Base-by-base conservation (phyloP, 1,140 invertebrate species). In the Cecropterus lyciades region DNA sequence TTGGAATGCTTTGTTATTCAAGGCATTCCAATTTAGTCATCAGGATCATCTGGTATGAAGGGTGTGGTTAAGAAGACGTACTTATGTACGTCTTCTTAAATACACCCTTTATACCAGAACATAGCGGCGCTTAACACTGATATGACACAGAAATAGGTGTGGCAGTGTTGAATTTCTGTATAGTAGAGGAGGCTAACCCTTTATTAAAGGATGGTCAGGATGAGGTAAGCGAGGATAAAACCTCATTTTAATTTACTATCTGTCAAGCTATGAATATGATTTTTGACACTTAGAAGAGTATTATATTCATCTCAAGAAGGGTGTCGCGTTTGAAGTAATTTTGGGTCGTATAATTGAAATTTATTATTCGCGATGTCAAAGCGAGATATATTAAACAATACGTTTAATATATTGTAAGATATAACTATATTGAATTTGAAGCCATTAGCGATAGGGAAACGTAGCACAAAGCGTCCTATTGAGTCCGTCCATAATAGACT, bases 401-500 rank as follows among this genome's bases (percentile, higher is more conserved):
- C n/a, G n/a, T 15, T 33, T 33, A 15, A 52, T 52, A 52, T 15
- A 27, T 14, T 53, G n/a, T 33, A 52, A 33, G 49, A 14, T 53
- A n/a, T 33, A 52, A 51, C 24, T 14, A 37, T 53, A 53, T 53
- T 53, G 33, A 53, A 17, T 24, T 15, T 53, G 10, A 15, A 33
- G 33, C 27, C 30, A 53, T 56, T 56, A 56, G n/a, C 11, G n/a
- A 14, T n/a, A 10, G 53, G 13, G 49, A 16, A 52, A 30, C 3
- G 51, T 37, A 17, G 37, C 30, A 37, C 30, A 27, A 30, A 14
- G 40, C 40, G 17, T 45, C 20, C 55, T 7, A 45, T 40, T 45
- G 40, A 45, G 55, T 57, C 17, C 42, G 55, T 57, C 43, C 55
- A 45, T 57, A 57, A 57, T 59, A 46, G 55, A 17, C 10, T n/a